Base-by-base conservation (phyloP, 2,113 vertebrate genomes). In the Pelobates fuscus region DNA sequence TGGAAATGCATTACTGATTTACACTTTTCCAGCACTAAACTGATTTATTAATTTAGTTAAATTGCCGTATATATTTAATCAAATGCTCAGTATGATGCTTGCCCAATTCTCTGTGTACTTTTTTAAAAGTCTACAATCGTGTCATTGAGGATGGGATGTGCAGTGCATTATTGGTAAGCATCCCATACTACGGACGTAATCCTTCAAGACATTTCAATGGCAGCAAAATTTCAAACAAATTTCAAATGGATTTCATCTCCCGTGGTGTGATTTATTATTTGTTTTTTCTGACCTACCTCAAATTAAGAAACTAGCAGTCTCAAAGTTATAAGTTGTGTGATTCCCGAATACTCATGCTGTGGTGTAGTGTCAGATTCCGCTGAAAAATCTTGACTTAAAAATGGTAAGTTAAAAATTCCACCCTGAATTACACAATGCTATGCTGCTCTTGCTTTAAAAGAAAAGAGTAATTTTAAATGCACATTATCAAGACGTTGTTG, bases 21-120 rank as follows among this genome's bases (percentile, higher is more conserved):
- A 91, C 85, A 91, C 86, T 90, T 91, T 85, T 91, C 89, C 91
- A 91, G 87, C 81, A 86, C 90, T 90, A 89, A 93, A 94, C 92
- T 85, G 84, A 90, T 94, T 95, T 95, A 94, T 93, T 92, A 90
- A 92, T 92, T 89, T 91, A 86, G 84, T 83, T 84, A 73, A 78
- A 84, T 76, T 67, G 61, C 73, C 73, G 57, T 66, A 76, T 61
- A 68, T 55, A 68, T 68, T 60, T 67, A 76, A 76, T 76, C 73
- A 76, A 68, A 76, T 76, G 41, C 68, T 61, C 73, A 61, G 65
- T 2, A 49, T 30, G 54, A 52, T 54, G 49, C 46, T 30, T 59
- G 37, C 65, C 73, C 64, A 5, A 43, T 59, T 43, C 63, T 49
- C 71, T 18, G 12, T 43, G 23, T 12, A 15, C 23, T 55, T 67